Base-by-base conservation (phyloP, 1,140 invertebrate species). In the Neocloeon triangulifer region DNA sequence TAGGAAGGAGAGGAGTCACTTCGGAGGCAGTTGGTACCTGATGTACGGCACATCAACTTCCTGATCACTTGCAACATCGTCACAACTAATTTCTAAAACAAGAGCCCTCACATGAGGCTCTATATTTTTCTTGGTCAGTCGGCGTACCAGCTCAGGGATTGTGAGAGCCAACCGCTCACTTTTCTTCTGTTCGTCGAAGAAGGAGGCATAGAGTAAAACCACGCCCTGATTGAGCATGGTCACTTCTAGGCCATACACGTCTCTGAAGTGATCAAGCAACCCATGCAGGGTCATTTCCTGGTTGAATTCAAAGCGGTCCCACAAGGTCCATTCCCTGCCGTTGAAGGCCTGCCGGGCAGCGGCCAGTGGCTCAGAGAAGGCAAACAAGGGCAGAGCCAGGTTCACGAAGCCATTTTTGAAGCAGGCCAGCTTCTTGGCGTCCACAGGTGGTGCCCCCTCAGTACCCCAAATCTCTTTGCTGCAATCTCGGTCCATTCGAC, bases 191-290 rank as follows among this genome's bases (percentile, higher is more conserved):
- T 73, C 69, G 5, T 75, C 66, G 82, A 96, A 92, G 58, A 98
- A 99, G 66, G 96, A 98, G 8, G 94, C 94, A 53, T 95, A 98
- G 9, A 98, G 58, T 85, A 98, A 94, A 43, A 82, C 92, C 0
- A 98, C 88, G 15, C 91, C 91, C 49, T 96, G 89, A n/a, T 89
- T 95, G 32, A 98, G 52, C 94, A 98, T 98, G 1, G 89, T 94
- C 13, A 97, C 91, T 50, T 96, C 84, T 14, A 97, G 55, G 39
- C 84, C 76, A 44, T 94, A 72, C 43, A 84, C 62, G 17, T 78
- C 66, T 55, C 94, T 75, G 57, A 98, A 96, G 54, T 92, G 88
- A 45, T 91, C 74, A 20, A 98, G 59, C 51, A 98, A 95, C 51
- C 96, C 74, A 43, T 78, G 64, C 13, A 98, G 55, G 0, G 92